Evolutionary conservation across 2,113 vertebrate genomes (phyloP).

Genomic region (Colistium nudipinnis): DNA sequence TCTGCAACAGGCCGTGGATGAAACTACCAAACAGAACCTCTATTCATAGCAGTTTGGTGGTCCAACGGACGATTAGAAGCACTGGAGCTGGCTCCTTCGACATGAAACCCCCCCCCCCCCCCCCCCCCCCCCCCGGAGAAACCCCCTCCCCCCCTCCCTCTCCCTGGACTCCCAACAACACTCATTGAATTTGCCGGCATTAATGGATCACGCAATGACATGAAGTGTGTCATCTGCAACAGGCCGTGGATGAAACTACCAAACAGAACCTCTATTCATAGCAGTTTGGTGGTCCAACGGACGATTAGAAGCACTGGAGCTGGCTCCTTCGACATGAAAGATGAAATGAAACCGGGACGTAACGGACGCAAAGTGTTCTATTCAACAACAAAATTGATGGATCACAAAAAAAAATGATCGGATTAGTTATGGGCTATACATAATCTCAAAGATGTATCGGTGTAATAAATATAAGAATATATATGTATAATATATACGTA

Average conservation of each 20-base stretch:
- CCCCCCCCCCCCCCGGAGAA: too few relatives aligned
- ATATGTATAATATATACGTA: too few relatives aligned
- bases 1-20: background rate
- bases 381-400: too few relatives aligned
- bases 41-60: background rate
- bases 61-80: background rate
- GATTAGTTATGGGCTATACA: too few relatives aligned
- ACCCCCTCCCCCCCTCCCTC: background rate
- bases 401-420: too few relatives aligned
- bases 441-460: too few relatives aligned
- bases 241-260: background rate
- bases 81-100: background rate
- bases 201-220: background rate
- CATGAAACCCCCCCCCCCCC: too few relatives aligned
- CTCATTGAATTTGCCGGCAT: background rate
- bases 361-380: too few relatives aligned
- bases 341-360: too few relatives aligned
- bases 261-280: background rate
- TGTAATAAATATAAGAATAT: too few relatives aligned
- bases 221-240: background rate
- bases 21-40: background rate
- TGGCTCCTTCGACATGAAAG: background rate
- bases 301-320: background rate
- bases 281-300: background rate
- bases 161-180: conserved; percentile 24